Base-by-base conservation (phyloP, 1,140 invertebrate species). In the Drosophila funebris region DNA sequence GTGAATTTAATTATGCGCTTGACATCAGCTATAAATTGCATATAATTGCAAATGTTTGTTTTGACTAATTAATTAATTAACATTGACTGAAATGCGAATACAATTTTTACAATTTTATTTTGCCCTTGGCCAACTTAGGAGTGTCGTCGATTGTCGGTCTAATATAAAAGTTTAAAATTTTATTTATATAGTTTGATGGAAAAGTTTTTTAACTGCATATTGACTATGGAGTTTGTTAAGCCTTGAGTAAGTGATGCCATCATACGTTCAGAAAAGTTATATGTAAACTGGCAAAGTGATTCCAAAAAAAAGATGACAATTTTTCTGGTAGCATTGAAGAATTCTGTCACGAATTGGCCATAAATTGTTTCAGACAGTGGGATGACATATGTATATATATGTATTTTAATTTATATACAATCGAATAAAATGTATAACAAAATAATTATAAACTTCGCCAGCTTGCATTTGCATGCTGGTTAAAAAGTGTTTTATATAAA, bases 41-140 rank as follows among this genome's bases (percentile, higher is more conserved):
- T 31, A 60, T 68, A 77, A 73, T 73, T 74, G 60, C 64, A 46
- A 43, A 57, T 29, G 20, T 50, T 62, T 58, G 64, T 75, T 66
- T 76, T 58, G n/a, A 31, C 61, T 80, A 80, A 85, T 85, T 70
- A 70, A 85, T 73, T 60, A 84, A 81, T 85, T 84, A 85, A 56
- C 81, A 85, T 77, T 74, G 85, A 43, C 48, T 66, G 46, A 70
- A 60, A 68, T 70, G 81, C 37, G 63, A 66, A 67, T 60, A 36
- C 6, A 31, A 20, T 22, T 60, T 61, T 44, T 27, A 16, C 13
- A 18, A 16, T 11, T n/a, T 53, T 44, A 61, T 39, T 64, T 24
- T 50, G 76, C 57, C 80, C 80, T 76, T 85, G 72, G 60, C 50
- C 46, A 62, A 72, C 18, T 61, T 66, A 72, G 41, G 37, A 62